Evolutionary conservation across 2,797 vertebrate genomes (phyloP).

Genomic region (Chaetophractus vellerosus): DNA sequence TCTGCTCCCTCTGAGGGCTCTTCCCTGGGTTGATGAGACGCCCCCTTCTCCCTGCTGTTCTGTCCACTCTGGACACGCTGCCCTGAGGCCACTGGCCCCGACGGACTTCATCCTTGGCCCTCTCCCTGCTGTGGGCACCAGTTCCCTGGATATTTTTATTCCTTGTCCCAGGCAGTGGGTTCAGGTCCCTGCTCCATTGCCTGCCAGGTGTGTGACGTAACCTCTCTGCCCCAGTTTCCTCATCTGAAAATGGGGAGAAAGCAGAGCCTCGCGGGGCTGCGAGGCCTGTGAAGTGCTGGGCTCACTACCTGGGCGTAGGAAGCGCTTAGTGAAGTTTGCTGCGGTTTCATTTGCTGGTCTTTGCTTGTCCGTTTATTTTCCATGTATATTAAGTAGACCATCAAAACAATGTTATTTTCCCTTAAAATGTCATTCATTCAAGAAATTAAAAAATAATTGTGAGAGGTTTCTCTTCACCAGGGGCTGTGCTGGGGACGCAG

Average conservation of each 20-base stretch:
- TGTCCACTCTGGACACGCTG: neutral
- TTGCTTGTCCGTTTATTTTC: neutral
- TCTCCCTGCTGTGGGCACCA: neutral
- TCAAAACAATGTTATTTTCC: neutral
- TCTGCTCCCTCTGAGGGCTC: neutral
- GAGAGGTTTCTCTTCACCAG: neutral
- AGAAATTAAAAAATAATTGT: neutral
- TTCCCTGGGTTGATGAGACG: neutral
- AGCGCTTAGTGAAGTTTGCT: neutral
- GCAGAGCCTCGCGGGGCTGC: neutral
- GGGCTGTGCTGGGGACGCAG: no score
- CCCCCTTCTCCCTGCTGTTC: neutral
- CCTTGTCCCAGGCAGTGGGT: neutral
- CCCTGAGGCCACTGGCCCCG: neutral
- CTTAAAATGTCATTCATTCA: slow-evolving; percentile 17
- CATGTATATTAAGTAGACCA: neutral
- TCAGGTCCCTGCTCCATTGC: rapidly evolving
- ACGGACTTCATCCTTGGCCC: neutral
- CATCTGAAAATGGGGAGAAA: neutral
- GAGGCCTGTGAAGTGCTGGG: neutral
- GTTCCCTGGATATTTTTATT: neutral
- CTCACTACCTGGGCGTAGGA: rapidly evolving
- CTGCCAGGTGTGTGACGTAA: neutral
- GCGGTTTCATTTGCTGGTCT: neutral
- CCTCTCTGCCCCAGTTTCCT: neutral